These are phyloP conservation scores for Rhineura floridana DNA, from an alignment of 2,113 vertebrate species.

Conservation along the genomic window DNA sequence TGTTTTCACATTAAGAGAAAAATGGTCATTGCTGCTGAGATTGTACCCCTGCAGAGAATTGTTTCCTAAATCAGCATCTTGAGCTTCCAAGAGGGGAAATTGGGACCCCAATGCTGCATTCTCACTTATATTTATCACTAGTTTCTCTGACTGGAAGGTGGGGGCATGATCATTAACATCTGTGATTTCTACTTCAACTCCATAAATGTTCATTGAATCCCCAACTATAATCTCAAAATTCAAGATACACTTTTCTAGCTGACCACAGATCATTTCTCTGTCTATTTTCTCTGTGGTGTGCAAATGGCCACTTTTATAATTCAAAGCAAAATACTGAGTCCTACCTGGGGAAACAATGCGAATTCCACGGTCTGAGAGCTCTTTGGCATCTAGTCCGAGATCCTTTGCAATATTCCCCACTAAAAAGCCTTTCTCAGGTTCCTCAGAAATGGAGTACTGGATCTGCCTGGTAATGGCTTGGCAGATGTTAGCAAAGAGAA, in stretches of 20 bases:
- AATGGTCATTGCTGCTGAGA: constrained; percentile 61
- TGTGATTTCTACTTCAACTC: constrained; percentile 65
- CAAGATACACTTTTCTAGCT: constrained; percentile 42
- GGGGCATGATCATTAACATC: constrained; percentile 75
- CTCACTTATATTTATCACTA: constrained; percentile 66
- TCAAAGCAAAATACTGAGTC: constrained; percentile 73
- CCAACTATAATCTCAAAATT: constrained; percentile 66
- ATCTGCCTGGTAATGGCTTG: constrained; percentile 62
- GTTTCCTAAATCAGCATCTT: constrained; percentile 65
- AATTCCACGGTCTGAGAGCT: constrained; percentile 69
- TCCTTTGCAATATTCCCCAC: constrained; percentile 76
- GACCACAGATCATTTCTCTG: constrained; percentile 74
- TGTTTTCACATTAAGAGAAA: constrained; percentile 62
- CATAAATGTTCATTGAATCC: constrained; percentile 60
- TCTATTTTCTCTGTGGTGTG: constrained; percentile 72
- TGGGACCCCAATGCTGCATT: constrained; percentile 47
- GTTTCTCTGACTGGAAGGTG: constrained; percentile 53
- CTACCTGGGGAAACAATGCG: constrained; percentile 68
- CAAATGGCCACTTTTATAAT: constrained; percentile 69
- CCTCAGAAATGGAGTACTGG: constrained; percentile 75
- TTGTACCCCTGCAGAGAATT: constrained; percentile 70
- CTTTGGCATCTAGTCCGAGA: constrained; percentile 65
- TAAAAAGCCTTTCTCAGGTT: constrained; percentile 69
- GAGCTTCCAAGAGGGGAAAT: constrained; percentile 63
- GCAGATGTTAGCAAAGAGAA: constrained; percentile 54